A percentile compares a stretch with the other conserved stretches of the same genome.
Evolutionary conservation across 2,797 vertebrate species (phyloP).

Genomic region (Rallus crepitans): DNA sequence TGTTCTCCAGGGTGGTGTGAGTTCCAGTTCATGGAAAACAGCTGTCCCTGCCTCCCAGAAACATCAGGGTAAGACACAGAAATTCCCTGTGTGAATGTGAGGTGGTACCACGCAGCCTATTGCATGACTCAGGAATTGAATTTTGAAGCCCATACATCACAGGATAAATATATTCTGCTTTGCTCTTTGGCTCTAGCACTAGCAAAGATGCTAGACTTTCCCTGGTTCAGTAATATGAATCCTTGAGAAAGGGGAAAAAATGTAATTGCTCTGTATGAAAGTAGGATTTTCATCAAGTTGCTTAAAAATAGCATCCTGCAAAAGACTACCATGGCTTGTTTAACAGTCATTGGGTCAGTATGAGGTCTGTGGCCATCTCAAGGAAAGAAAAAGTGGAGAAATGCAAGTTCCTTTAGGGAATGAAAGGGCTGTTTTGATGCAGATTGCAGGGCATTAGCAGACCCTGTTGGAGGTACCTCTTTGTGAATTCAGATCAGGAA

Average conservation of each 20-base stretch:
- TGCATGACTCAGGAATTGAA: neutral
- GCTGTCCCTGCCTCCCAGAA: neutral
- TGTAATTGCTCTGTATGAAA: neutral
- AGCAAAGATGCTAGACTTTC: neutral
- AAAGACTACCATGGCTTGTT: neutral
- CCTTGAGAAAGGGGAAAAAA: neutral
- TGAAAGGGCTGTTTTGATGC: neutral
- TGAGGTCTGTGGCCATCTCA: neutral
- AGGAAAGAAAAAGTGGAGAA: neutral
- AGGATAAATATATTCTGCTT: neutral
- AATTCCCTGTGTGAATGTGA: neutral
- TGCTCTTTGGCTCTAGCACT: neutral
- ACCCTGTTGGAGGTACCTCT: neutral
- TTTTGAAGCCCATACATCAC: neutral
- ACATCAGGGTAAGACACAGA: neutral
- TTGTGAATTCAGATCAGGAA: neutral
- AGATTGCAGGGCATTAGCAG: rapidly evolving
- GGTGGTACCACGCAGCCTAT: neutral
- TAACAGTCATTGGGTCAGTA: neutral
- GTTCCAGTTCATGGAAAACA: neutral
- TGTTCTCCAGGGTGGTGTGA: neutral
- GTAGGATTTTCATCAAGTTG: neutral
- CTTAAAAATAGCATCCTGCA: neutral
- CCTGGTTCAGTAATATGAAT: neutral
- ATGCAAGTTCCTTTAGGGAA: neutral